Percentiles rank a stretch among this genome's conserved stretches.
Evolutionary conservation across 2,888 invertebrate genomes (phyloP).

Genomic region (Leptura quadrifasciata): DNA sequence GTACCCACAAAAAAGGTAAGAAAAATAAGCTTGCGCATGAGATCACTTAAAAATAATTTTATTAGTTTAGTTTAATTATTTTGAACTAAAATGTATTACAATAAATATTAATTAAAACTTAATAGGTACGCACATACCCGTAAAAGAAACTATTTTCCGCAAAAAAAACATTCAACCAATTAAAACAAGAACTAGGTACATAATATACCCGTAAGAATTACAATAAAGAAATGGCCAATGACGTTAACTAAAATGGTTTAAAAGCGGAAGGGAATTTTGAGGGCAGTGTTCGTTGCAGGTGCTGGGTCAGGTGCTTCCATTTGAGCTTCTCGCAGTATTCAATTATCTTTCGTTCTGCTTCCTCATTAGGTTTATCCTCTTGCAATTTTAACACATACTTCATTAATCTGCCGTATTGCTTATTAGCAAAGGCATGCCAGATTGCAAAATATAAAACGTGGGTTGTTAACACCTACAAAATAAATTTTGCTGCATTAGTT

Average conservation of each 20-base stretch:
- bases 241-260: constrained; percentile 80
- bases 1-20: no score
- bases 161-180: constrained; percentile 8
- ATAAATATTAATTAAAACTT: constrained; percentile 28
- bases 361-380: constrained; percentile 88
- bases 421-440: constrained; percentile 87
- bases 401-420: constrained; percentile 88
- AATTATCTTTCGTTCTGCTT: constrained; percentile 81
- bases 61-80: neutral
- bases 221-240: constrained; percentile 21
- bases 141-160: constrained; percentile 26
- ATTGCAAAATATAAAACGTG: constrained; percentile 83
- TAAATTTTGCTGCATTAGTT: neutral
- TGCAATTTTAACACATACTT: constrained; percentile 85
- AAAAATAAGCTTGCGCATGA: no score
- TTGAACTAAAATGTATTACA: constrained; percentile 4
- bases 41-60: neutral
- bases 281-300: constrained; percentile 78
- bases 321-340: constrained; percentile 81
- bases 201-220: constrained; percentile 46
- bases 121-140: constrained; percentile 34
- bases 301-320: constrained; percentile 81
- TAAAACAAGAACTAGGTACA: constrained; percentile 41
- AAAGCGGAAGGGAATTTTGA: constrained; percentile 82
- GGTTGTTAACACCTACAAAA: constrained; percentile 60